A percentile compares a stretch with the other conserved stretches of the same genome.
Conservation (phyloP, 1,140 invertebrate genomes). For the Pachypsylla venusta region DNA sequence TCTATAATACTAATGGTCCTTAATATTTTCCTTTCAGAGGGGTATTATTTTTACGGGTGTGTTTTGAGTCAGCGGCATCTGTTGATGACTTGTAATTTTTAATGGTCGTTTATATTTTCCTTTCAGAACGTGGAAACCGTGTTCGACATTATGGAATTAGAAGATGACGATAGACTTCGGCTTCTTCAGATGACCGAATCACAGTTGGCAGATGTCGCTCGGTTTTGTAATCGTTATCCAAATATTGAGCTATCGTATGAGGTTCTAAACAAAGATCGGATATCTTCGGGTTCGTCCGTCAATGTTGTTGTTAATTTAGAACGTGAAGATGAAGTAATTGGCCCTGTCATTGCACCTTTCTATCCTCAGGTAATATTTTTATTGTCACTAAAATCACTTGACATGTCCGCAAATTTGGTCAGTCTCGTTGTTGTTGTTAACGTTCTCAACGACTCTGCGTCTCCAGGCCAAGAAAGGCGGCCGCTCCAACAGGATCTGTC, state of each 20-base stretch:
- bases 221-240: constrained; percentile 97
- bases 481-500: no score
- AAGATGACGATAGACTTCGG: constrained; percentile 80
- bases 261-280: constrained; percentile 62
- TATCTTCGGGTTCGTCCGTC: constrained; percentile 64
- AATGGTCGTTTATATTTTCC: background rate
- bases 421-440: no score
- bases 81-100: constrained; percentile 10
- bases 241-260: constrained; percentile 96
- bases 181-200: constrained; percentile 66
- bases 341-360: constrained; percentile 92
- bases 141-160: constrained; percentile 97
- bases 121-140: constrained; percentile 76
- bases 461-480: no score
- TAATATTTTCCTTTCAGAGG: no score
- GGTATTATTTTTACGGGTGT: no score
- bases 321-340: constrained; percentile 90
- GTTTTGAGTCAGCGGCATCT: no score
- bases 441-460: no score
- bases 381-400: background rate
- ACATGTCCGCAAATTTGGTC: no score
- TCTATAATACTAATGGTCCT: no score
- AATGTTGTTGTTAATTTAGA: constrained; percentile 85
- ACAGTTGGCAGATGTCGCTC: constrained; percentile 93
- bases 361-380: constrained; percentile 65